These are phyloP conservation scores for Gymnobelideus leadbeateri DNA, from an alignment of 2,113 vertebrate genomes.

Conservation along the genomic window DNA sequence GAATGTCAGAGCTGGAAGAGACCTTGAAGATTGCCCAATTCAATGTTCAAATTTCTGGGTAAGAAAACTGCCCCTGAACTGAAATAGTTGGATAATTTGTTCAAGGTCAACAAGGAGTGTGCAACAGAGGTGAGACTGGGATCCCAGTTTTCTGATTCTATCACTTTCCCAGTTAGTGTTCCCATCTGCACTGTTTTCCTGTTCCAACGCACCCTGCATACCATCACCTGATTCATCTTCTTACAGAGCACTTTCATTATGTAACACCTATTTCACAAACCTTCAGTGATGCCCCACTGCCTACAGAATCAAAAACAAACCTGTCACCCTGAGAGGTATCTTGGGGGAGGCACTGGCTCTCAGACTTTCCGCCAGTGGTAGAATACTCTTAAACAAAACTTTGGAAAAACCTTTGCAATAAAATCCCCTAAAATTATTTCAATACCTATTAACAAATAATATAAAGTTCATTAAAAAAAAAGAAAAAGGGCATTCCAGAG, in stretches of 20 bases:
- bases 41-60: too few relatives aligned
- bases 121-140: not conserved
- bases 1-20: not conserved
- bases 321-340: not conserved
- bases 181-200: not conserved
- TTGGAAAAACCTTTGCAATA: not conserved
- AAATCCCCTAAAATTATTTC: not conserved
- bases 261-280: not conserved
- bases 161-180: not conserved
- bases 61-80: not conserved
- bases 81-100: not conserved
- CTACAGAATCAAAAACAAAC: not conserved
- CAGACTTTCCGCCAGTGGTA: not conserved
- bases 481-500: not conserved
- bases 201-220: not conserved
- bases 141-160: not conserved
- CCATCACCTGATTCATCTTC: not conserved
- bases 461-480: not conserved
- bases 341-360: not conserved
- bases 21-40: not conserved
- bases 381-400: not conserved
- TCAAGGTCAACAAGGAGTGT: not conserved
- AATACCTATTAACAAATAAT: not conserved
- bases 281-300: not conserved
- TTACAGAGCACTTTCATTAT: not conserved